Evolutionary conservation across 2,888 invertebrate species (phyloP), one percentile per base, ranked within the genome.

Genomic region (Lepeophtheirus nordmannii): DNA sequence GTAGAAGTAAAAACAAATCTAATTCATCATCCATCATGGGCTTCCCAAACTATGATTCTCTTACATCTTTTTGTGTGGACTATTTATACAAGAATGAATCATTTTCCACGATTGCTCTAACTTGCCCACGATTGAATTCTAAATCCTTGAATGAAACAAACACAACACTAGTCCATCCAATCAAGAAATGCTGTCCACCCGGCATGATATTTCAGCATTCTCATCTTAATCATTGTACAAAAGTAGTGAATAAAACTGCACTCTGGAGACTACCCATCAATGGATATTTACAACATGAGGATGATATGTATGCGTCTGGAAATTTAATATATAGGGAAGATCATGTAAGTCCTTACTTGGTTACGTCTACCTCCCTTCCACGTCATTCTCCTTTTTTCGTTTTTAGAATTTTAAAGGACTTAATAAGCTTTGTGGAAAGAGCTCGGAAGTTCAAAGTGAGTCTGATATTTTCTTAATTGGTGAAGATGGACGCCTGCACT

Each of bases 171-270:
- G 14, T 8, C 17, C 2, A 46, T 14, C 53, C 53, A 2, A 46
- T 46, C 17, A 14, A 46, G 17, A 46, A 46, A 46, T 46, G 53
- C 8, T 46, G 53, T 46, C 53, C 53, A 14, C 53, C 53, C 3
- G 53, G 53, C 2, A 46, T 46, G 53, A 46, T 46, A 46, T 46
- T 46, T 46, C 53, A 46, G 53, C 53, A 46, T 46, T 46, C 53
- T 2, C 53, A 46, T 46, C 53, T 46, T 5, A 17, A 8, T 14
- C 53, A 46, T 17, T 46, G 53, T 17, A n/a, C 53, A 46, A 14
- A 17, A 17, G 53, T 46, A 3, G 53, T 46, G 3, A 46, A 46
- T 46, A 8, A 46, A 14, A 46, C 53, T 46, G 53, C 53, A 5
- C 53, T 5, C 53, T 46, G 53, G 53, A 46, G 53, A 17, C 53